Evolutionary conservation across 1,140 invertebrate species (phyloP).

Genomic region (Caerostris darwini): DNA sequence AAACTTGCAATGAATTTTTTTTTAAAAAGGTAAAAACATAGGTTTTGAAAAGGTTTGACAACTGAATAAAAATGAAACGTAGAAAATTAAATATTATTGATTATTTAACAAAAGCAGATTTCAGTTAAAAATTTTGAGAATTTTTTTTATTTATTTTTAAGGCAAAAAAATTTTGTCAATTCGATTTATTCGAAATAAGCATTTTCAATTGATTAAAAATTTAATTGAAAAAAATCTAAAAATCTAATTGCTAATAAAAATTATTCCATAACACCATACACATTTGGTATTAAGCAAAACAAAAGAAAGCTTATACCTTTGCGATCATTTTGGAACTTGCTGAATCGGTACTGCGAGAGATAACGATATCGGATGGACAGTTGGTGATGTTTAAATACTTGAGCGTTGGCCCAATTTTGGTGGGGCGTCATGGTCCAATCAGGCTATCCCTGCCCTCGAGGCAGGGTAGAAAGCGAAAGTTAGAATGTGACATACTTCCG

Average conservation of each 20-base stretch:
- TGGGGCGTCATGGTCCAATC: conserved; percentile 57
- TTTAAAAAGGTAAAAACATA: too few species aligned
- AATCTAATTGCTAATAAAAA: not conserved
- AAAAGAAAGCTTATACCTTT: conserved; percentile 37
- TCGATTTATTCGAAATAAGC: too few species aligned
- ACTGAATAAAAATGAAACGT: too few species aligned
- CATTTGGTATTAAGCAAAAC: not conserved
- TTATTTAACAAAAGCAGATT: too few species aligned
- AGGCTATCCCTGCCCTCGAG: conserved; percentile 56
- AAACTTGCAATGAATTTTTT: too few species aligned
- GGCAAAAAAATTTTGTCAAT: too few species aligned
- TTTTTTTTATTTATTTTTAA: too few species aligned
- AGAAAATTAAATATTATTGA: too few species aligned
- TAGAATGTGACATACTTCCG: conserved; percentile 65
- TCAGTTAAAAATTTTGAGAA: too few species aligned
- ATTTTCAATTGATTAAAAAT: not conserved
- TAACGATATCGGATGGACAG: conserved; percentile 13
- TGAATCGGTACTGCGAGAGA: conserved; percentile 10
- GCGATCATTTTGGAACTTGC: conserved; percentile 36
- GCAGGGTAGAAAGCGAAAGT: conserved; percentile 69
- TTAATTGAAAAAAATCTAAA: not conserved
- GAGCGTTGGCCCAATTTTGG: conserved; percentile 46
- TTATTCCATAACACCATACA: not conserved
- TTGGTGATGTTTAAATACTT: conserved; percentile 63
- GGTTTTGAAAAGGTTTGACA: too few species aligned